These are phyloP conservation scores for Anagrus nilaparvatae DNA, from an alignment of 1,140 invertebrate genomes.

Conservation along the genomic window DNA sequence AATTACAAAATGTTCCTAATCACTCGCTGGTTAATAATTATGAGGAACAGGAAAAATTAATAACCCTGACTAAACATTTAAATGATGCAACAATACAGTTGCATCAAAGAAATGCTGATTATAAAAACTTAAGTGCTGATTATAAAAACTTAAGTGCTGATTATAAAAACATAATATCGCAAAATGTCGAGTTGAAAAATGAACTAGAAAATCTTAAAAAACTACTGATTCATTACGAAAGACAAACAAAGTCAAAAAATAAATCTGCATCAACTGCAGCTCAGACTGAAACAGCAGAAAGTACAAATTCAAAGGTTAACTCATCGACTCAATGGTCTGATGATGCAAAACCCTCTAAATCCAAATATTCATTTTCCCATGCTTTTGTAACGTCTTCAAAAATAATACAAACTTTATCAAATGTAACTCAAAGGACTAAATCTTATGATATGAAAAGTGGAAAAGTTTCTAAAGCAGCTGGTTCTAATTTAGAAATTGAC, in stretches of 20 bases:
- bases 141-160: conserved; percentile 25
- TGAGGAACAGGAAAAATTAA: not conserved
- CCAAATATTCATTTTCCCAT: conserved; percentile 21
- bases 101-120: conserved; percentile 19
- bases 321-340: conserved; percentile 35
- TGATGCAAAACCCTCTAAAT: conserved; percentile 18
- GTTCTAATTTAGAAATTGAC: not conserved
- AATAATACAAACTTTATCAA: conserved; percentile 37
- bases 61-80: not conserved
- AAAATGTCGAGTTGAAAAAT: conserved; percentile 28
- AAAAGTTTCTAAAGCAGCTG: not conserved
- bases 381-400: conserved; percentile 35
- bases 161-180: conserved; percentile 25
- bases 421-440: conserved; percentile 27
- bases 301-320: conserved; percentile 22
- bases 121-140: conserved; percentile 19
- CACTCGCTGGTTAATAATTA: not conserved
- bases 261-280: conserved; percentile 2
- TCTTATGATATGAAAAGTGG: conserved; percentile 17
- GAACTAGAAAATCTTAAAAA: conserved; percentile 26
- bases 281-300: conserved; percentile 20
- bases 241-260: conserved; percentile 10
- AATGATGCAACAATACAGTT: conserved; percentile 16
- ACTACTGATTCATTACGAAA: conserved; percentile 19
- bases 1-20: not conserved